phyloP scores from a whole-genome alignment of 2,888 invertebrate genomes.

The Hyposoter dolosus region DNA sequence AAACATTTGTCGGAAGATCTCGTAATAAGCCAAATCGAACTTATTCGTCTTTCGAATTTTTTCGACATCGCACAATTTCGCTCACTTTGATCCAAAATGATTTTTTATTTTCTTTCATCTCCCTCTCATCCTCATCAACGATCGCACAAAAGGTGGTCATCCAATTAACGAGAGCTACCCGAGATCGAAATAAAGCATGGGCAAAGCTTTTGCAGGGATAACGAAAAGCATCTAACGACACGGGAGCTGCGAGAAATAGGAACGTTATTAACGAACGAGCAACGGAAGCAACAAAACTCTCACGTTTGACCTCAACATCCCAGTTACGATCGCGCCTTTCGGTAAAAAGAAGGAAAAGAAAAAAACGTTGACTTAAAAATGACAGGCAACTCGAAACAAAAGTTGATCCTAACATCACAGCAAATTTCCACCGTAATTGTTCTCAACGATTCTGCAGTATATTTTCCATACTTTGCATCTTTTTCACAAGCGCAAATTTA shows the following conservation, averaged over 20 bases:
- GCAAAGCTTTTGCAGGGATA: constrained; percentile 24
- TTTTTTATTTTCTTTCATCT: constrained; percentile 16
- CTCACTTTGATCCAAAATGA: not conserved
- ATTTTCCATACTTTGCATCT: not conserved
- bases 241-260: constrained; percentile 52
- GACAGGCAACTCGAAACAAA: constrained; percentile 13
- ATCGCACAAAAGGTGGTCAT: constrained; percentile 35
- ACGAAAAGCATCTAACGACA: constrained; percentile 27
- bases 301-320: constrained; percentile 24
- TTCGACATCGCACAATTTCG: not conserved
- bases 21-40: not conserved
- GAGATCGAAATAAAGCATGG: constrained; percentile 46
- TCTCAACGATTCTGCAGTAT: not conserved
- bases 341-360: not conserved
- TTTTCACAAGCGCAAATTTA: not conserved
- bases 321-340: not conserved
- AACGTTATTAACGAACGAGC: constrained; percentile 60
- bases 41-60: not conserved
- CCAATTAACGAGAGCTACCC: constrained; percentile 56
- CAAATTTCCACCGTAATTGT: constrained; percentile 29
- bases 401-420: constrained; percentile 21
- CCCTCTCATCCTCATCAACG: constrained; percentile 9
- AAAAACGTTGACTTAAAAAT: not conserved
- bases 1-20: not conserved
- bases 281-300: constrained; percentile 48